These are phyloP conservation scores for Cebidichthys violaceus DNA, from an alignment of 2,113 vertebrate species.

Conservation along the genomic window DNA sequence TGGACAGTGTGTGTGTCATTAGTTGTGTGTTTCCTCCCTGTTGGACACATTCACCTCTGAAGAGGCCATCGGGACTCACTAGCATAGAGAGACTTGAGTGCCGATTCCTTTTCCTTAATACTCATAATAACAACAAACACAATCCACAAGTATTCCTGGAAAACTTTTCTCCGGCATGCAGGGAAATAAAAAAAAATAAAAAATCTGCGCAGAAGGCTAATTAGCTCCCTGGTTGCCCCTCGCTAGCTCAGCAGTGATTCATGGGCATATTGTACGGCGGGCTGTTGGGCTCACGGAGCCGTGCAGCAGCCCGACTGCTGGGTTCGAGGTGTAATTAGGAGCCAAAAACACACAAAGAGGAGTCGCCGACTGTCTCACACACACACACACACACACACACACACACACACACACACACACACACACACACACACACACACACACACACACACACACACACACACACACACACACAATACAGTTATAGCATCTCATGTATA, in stretches of 20 bases:
- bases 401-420: too few species aligned
- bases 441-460: too few species aligned
- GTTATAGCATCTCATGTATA: too few species aligned
- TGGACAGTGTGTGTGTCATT: too few species aligned
- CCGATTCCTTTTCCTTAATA: not conserved
- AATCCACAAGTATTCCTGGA: not conserved
- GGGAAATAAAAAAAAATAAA: not conserved
- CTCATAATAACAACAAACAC: not conserved
- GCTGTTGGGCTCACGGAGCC: slow-evolving; percentile 19
- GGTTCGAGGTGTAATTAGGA: slow-evolving; percentile 37
- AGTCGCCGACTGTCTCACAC: not conserved
- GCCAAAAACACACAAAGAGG: slow-evolving; percentile 3
- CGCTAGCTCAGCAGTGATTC: slow-evolving; percentile 7
- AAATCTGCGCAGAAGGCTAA: not conserved
- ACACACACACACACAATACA: too few species aligned
- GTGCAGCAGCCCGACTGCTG: slow-evolving; percentile 2
- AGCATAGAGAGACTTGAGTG: not conserved
- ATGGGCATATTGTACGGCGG: not conserved
- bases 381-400: not conserved
- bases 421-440: too few species aligned
- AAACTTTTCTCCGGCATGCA: not conserved
- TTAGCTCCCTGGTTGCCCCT: slow-evolving; percentile 22
- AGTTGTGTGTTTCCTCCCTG: too few species aligned
- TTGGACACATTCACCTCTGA: too few species aligned
- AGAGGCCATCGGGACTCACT: too few species aligned